phyloP scores from a whole-genome alignment of 2,888 invertebrate genomes.

The Dicycla oo region DNA sequence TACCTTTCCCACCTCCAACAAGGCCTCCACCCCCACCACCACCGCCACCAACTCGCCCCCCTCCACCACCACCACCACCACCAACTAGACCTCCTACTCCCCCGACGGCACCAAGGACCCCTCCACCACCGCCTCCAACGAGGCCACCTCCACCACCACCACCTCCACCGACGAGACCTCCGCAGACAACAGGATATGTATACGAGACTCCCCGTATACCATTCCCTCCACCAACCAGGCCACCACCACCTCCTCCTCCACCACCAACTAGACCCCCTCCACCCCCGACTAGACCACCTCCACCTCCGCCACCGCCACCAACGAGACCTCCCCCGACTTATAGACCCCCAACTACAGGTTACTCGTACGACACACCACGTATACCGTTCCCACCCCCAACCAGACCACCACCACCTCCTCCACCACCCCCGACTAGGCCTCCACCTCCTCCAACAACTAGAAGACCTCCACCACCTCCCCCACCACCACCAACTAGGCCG shows the following conservation, averaged over 20 bases:
- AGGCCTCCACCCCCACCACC: slow-evolving; percentile 57
- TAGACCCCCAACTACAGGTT: slow-evolving; percentile 39
- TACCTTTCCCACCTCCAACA: slow-evolving; percentile 61
- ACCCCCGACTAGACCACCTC: slow-evolving; percentile 42
- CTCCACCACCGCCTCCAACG: slow-evolving; percentile 18
- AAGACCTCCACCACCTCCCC: slow-evolving; percentile 54
- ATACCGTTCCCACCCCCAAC: not conserved
- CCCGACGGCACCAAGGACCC: not conserved
- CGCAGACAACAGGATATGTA: no score
- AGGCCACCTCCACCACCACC: slow-evolving; percentile 16
- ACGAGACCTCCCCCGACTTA: slow-evolving; percentile 47
- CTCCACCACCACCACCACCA: slow-evolving; percentile 14
- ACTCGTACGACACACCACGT: no score
- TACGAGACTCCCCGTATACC: no score
- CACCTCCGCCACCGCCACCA: slow-evolving; percentile 58
- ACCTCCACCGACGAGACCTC: slow-evolving; percentile 55
- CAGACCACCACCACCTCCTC: slow-evolving; percentile 49
- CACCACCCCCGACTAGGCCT: slow-evolving; percentile 9
- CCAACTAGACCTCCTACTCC: slow-evolving; percentile 4
- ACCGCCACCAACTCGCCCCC: slow-evolving; percentile 50
- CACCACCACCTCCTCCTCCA: slow-evolving; percentile 9
- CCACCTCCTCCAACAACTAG: slow-evolving; percentile 16
- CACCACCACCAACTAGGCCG: not conserved
- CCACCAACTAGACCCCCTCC: slow-evolving; percentile 18
- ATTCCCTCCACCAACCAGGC: not conserved